Conservation (phyloP, 1,140 invertebrate species). For the Euwallacea fornicatus region DNA sequence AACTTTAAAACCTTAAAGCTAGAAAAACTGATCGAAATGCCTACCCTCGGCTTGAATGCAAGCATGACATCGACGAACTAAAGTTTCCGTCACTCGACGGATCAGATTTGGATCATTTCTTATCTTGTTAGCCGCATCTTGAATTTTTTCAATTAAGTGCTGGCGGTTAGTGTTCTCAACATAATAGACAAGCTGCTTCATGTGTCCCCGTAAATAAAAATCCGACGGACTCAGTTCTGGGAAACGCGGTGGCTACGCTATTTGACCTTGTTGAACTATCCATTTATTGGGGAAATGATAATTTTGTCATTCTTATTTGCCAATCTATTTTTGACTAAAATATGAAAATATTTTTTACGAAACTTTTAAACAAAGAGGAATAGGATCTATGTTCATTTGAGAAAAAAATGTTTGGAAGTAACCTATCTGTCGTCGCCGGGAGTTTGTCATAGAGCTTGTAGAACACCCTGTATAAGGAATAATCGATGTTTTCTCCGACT, state of each 20-base stretch:
- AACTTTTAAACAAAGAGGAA: too few species aligned
- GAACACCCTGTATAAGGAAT: too few species aligned
- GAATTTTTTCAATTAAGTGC: neutral
- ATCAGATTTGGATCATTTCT: slow-evolving; percentile 4
- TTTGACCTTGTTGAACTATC: neutral
- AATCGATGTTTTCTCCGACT: too few species aligned
- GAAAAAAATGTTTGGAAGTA: too few species aligned
- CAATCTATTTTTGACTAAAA: too few species aligned
- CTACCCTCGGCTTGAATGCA: neutral
- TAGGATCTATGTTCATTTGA: too few species aligned
- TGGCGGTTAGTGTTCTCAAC: neutral
- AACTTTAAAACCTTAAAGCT: neutral
- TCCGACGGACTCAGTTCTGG: neutral
- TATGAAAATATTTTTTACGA: too few species aligned
- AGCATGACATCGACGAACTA: neutral
- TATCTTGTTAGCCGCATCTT: neutral
- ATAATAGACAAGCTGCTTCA: slow-evolving; percentile 2
- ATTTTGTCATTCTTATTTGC: neutral
- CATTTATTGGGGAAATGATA: neutral
- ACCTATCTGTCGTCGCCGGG: too few species aligned
- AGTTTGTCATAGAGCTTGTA: too few species aligned
- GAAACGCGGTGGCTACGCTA: neutral
- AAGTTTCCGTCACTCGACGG: neutral
- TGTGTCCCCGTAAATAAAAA: neutral
- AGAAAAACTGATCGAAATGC: neutral